Percentiles rank a stretch among this genome's conserved stretches.
Evolutionary conservation across 2,797 vertebrate genomes (phyloP).

Genomic region (Anniella stebbinsi): DNA sequence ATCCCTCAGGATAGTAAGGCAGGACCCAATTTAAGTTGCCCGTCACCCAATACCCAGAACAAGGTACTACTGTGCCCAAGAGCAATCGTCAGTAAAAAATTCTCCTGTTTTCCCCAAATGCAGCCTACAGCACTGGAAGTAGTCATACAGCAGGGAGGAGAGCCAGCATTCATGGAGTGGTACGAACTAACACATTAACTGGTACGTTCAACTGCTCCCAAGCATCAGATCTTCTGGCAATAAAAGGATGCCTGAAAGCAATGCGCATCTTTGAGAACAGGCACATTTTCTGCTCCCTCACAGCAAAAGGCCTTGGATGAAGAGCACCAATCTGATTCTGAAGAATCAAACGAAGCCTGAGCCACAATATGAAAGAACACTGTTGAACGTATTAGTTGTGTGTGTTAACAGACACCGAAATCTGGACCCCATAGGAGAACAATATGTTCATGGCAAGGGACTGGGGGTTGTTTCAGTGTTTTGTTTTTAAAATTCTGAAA

Average conservation of each 20-base stretch:
- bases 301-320: not conserved
- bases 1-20: not conserved
- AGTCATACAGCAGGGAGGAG: not conserved
- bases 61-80: not conserved
- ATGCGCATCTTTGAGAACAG: not conserved
- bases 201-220: not conserved
- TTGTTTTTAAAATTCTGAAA: too few species aligned
- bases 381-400: not conserved
- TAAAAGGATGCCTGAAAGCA: not conserved
- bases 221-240: not conserved
- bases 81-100: not conserved
- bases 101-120: not conserved
- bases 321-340: not conserved
- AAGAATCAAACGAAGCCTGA: not conserved
- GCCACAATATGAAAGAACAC: not conserved
- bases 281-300: not conserved
- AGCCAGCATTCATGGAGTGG: too few species aligned
- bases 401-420: not conserved
- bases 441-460: too few species aligned
- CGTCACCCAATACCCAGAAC: not conserved
- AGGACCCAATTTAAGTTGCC: not conserved
- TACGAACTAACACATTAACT: not conserved
- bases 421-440: not conserved
- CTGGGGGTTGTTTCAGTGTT: too few species aligned
- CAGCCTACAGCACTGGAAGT: not conserved